Evolutionary conservation across 2,797 vertebrate species (phyloP), one percentile per base, ranked within the genome.

Genomic region (Coreius guichenoti): DNA sequence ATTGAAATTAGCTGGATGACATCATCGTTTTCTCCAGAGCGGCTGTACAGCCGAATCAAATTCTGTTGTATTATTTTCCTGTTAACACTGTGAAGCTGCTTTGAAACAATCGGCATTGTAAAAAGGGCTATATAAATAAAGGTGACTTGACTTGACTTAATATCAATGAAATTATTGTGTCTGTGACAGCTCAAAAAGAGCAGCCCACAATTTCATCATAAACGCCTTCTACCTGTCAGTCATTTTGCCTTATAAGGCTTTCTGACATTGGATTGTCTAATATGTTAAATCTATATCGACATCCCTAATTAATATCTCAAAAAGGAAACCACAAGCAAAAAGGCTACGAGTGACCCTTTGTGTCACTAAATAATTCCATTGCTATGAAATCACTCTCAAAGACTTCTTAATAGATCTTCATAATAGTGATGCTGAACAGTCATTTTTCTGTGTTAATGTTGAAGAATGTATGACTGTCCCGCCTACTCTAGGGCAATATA

Each of bases 401-500:
- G 47, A 33, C 45, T 39, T 47, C 45, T 47, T 47, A 47, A 47
- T 47, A 47, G 3, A 23, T 56, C 47, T 36, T 68, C 33, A 69
- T 33, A 51, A 29, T 14, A 67, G 61, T n/a, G 75, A 36, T 39
- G 33, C 14, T 49, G 43, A 74, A 19, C 26, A 51, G n/a, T 74
- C 26, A 58, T n/a, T n/a, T 77, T 29, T 77, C 13, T 77, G 61
- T 80, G 78, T 67, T 67, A 47, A 68, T 68, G 21, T 51, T 26
- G 21, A 69, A 19, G 31, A 29, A 61, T 81, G 43, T 43, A 33
- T 31, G 9, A 83, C 36, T 65, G 43, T 12, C 70, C 39, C 14
- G 47, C 51, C 16, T 61, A 11, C 12, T 65, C 39, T 33, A 16
- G 5, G 12, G 16, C 70, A 49, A 36, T 43, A 77, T 63, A 68